Evolutionary conservation across 2,797 vertebrate species (phyloP), one percentile per base, ranked within the genome.

Genomic region (Steatocranus sp.): DNA sequence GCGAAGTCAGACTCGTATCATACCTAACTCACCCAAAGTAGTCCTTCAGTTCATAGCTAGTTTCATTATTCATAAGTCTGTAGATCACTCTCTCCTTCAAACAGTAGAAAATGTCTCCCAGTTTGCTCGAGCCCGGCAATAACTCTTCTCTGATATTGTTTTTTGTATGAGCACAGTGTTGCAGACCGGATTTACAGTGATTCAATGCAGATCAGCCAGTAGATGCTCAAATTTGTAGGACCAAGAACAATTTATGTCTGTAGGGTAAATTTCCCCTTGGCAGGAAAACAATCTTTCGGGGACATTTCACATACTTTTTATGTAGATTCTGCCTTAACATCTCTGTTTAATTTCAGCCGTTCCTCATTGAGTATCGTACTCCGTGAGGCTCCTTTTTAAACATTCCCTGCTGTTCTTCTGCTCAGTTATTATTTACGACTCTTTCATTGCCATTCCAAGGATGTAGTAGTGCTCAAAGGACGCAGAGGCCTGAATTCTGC

Each of bases 151-250:
- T 76, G 23, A 53, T 41, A 18, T 76, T 38, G 34, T 76, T 76
- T 74, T 76, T 54, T 54, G n/a, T 4, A 11, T 51, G 32, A 7
- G 7, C 20, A 25, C 49, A 27, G 14, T n/a, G 8, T 34, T 27
- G 14, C 36, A 38, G 61, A 7, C n/a, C 0, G 1, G 9, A 53
- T 53, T 53, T 23, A 17, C 0, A 75, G 20, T 0, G 3, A 41
- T 38, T 36, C 5, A 36, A 1, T 23, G 36, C n/a, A 25, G 15
- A 25, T 63, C 1, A 0, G 0, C 4, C 32, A 61, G 1, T 36
- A 27, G 14, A 12, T 30, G 10, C 36, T 76, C 3, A 12, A 8
- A 46, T 43, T 43, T 76, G 27, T 0, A 38, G 0, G 23, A 41
- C 32, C 53, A 30, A 56, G 11, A 36, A 41, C 12, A 41, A 66